Base-by-base conservation (phyloP, 1,140 invertebrate genomes). In the Chrysomallon squamiferum region DNA sequence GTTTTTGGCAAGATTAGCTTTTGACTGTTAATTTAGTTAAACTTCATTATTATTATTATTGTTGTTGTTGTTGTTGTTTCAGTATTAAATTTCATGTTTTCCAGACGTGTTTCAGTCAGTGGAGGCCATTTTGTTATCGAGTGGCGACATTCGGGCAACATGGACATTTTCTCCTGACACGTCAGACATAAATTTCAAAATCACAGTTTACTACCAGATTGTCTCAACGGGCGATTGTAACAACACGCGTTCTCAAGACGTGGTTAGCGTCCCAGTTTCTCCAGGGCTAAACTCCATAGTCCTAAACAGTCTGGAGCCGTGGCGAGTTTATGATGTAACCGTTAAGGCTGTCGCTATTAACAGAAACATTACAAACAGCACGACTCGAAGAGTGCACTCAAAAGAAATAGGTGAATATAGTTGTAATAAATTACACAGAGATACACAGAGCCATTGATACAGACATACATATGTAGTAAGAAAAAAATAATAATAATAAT, bases 141-240 rank as follows among this genome's bases (percentile, higher is more conserved):
- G n/a, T 11, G 30, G 57, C n/a, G 20, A 35, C 45, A 59, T 41
- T 25, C 22, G 38, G 9, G 4, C 63, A 6, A 13, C 41, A 9
- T 30, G 65, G 43, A 50, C 25, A 15, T 74, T 65, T 66, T 15
- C 66, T n/a, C 29, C 60, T 2, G 62, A 69, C 30, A 56, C 52
- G 20, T 25, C 66, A 35, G 57, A 54, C 20, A 45, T 35, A 11
- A 25, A 62, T 4, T 72, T 62, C 43, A 67, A 60, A 43, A 49
- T 75, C 11, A 68, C 52, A 0, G 30, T 75, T 2, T 45, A 66
- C 4, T 68, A 67, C 38, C 62, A 61, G 30, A 45, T 70, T 20
- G 49, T 66, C 0, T 65, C 60, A 2, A 68, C 66, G 18, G 71
- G 73, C 1, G 66, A 75, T 52, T 77, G 75, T 45, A 38, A 38